Percentiles rank a stretch among this genome's conserved stretches.
phyloP scores from a whole-genome alignment of 2,888 invertebrate species.

The Athetis lepigone region DNA sequence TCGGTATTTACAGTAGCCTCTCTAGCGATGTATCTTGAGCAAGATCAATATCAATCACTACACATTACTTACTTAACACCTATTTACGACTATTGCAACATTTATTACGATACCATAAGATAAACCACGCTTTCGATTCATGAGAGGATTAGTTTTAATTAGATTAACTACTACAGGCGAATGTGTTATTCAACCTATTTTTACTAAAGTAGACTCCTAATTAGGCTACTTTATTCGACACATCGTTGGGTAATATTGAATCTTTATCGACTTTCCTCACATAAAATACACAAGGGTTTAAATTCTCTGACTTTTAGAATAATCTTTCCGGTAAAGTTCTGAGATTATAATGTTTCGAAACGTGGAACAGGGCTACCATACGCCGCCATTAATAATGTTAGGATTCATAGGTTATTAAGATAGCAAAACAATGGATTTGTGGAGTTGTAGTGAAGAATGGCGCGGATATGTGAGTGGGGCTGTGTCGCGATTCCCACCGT shows the following conservation, averaged over 20 bases:
- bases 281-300: constrained; percentile 23
- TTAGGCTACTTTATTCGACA: constrained; percentile 33
- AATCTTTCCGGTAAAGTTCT: constrained; percentile 38
- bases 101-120: constrained; percentile 22
- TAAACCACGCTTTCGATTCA: constrained; percentile 32
- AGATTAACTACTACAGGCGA: constrained; percentile 46
- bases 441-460: constrained; percentile 44
- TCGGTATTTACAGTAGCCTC: neutral
- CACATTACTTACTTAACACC: constrained; percentile 19
- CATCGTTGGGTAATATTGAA: constrained; percentile 41
- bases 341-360: constrained; percentile 54
- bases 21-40: neutral
- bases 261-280: constrained; percentile 40
- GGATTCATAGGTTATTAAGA: constrained; percentile 54
- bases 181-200: constrained; percentile 57
- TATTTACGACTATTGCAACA: constrained; percentile 37
- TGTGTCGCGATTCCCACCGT: constrained; percentile 65
- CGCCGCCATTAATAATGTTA: constrained; percentile 49
- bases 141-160: constrained; percentile 46
- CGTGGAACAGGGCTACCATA: constrained; percentile 34
- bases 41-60: constrained; percentile 26
- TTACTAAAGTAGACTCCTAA: constrained; percentile 20
- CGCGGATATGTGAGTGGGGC: constrained; percentile 45
- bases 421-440: constrained; percentile 57
- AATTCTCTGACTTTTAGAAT: constrained; percentile 32